These are phyloP conservation scores for Drosophila multiciliata DNA, from an alignment of 2,888 invertebrate genomes.

Conservation along the genomic window DNA sequence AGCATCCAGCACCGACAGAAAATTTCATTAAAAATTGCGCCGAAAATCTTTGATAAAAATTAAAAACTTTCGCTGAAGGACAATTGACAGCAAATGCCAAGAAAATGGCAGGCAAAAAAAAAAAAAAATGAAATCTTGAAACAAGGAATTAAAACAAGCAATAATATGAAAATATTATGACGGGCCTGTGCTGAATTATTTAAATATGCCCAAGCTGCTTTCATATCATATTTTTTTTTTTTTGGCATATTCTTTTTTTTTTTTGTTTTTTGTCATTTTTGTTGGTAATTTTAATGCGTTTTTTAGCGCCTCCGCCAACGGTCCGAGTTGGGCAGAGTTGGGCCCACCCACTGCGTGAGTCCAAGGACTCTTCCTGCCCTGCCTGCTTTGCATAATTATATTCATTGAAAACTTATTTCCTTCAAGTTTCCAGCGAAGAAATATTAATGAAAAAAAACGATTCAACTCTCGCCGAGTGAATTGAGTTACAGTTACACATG, in stretches of 20 bases:
- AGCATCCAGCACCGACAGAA: conserved; percentile 43
- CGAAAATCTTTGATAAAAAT: conserved; percentile 74
- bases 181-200: conserved; percentile 58
- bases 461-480: conserved; percentile 44
- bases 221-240: conserved; percentile 52
- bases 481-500: conserved; percentile 68
- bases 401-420: conserved; percentile 83
- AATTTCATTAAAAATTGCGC: conserved; percentile 74
- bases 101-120: conserved; percentile 25
- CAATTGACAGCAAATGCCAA: conserved; percentile 64
- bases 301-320: conserved; percentile 36
- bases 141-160: conserved; percentile 80
- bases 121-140: conserved; percentile 62
- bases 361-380: not conserved
- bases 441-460: conserved; percentile 42
- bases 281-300: conserved; percentile 62
- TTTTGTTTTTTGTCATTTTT: conserved; percentile 39
- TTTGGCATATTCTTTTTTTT: conserved; percentile 9
- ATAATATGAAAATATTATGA: conserved; percentile 79
- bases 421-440: conserved; percentile 66
- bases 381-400: conserved; percentile 82
- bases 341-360: conserved; percentile 35
- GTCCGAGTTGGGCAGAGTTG: conserved; percentile 16
- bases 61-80: conserved; percentile 71
- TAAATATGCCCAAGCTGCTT: conserved; percentile 76